Evolutionary conservation across 1,140 invertebrate genomes (phyloP).

Genomic region (Vollenhovia emeryi): DNA sequence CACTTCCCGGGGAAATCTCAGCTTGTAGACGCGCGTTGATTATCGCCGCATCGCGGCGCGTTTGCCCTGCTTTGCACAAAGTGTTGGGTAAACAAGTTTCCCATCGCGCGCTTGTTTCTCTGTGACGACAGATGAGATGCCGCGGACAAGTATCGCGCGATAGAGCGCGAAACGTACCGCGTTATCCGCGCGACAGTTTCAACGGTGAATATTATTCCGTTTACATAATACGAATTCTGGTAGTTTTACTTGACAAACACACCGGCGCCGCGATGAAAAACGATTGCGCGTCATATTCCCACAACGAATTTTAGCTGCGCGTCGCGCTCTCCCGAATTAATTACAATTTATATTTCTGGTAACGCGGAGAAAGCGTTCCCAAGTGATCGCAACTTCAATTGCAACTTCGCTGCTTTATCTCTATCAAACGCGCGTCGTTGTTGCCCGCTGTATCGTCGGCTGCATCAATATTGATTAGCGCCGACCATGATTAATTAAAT

Average conservation of each 20-base stretch:
- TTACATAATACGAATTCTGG: constrained; percentile 45
- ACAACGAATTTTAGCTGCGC: not conserved
- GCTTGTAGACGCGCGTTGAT: constrained; percentile 14
- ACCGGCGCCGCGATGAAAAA: not conserved
- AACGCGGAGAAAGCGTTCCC: constrained; percentile 27
- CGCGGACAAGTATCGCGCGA: constrained; percentile 7
- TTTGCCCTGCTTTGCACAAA: constrained; percentile 49
- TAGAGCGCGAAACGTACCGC: not conserved
- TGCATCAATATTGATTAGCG: constrained; percentile 50
- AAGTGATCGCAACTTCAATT: constrained; percentile 34
- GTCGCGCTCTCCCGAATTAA: constrained; percentile 8
- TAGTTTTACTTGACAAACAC: constrained; percentile 27
- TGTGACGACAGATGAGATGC: constrained; percentile 12
- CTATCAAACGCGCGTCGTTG: constrained; percentile 35
- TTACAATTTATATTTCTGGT: constrained; percentile 30
- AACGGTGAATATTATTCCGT: constrained; percentile 16
- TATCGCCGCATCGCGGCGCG: not conserved
- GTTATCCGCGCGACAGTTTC: constrained; percentile 19
- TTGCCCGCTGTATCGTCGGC: not conserved
- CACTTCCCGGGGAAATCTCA: not conserved
- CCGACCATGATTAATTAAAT: constrained; percentile 47
- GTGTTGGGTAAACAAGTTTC: constrained; percentile 71
- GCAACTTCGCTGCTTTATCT: constrained; percentile 53
- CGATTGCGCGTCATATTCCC: not conserved
- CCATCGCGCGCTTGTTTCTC: not conserved